Base-by-base conservation (phyloP, 2,888 invertebrate species). In the Dioctria linearis region DNA sequence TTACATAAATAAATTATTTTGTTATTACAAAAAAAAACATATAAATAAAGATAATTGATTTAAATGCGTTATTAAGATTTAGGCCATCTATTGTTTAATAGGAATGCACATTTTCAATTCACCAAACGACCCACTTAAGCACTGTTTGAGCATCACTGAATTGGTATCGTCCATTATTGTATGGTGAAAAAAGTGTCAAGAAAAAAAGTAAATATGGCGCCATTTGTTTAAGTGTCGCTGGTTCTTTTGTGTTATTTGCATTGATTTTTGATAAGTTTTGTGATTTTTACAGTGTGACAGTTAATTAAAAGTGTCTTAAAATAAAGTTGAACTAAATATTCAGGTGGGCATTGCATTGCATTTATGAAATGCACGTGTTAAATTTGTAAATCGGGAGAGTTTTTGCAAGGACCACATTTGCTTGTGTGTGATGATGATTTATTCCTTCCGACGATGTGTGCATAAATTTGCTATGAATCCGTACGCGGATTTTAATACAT, bases 141-240 rank as follows among this genome's bases (percentile, higher is more conserved):
- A 9, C 61, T 13, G n/a, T 11, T 66, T 66, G 66, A 66, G 42
- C 13, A 40, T 11, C 51, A n/a, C 54, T 40, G 54, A 5, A n/a
- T 25, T 25, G 25, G 25, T 13, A 46, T 40, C 71, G 11, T 75
- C 75, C 40, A 75, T 61, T 43, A 40, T 57, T 5, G 61, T 40
- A 25, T 59, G 73, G 54, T 75, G 75, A 78, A 8, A 51, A 78
- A 65, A 49, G 54, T 65, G 65, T 78, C 65, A 78, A 66, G 51
- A 78, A 25, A 25, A 25, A 25, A 25, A 78, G 63, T 78, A 78
- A 78, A 78, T 66, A 78, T 78, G 78, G 79, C 79, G 79, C 79
- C 79, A 79, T 61, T 79, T 79, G 79, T 79, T 79, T 78, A 25
- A 66, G 57, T 78, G 78, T 78, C 78, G 78, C 78, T 67, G 42